These are phyloP conservation scores for Meta bourneti DNA, from an alignment of 2,888 invertebrate species.

Conservation along the genomic window DNA sequence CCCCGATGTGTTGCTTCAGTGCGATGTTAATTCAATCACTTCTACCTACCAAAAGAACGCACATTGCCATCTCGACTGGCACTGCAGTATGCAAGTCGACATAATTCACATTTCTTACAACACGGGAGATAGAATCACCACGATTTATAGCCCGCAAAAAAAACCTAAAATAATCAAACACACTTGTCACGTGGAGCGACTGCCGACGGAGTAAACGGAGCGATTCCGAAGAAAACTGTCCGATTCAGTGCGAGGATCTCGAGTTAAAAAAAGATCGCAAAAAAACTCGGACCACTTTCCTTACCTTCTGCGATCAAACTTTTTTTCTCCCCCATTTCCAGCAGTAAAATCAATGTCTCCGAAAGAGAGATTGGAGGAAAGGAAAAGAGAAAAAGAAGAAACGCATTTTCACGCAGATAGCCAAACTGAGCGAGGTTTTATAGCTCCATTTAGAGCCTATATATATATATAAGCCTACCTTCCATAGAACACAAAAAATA, in stretches of 20 bases:
- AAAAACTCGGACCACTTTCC: not conserved
- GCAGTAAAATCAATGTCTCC: not conserved
- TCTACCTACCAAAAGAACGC: too few relatives aligned
- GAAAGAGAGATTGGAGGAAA: not conserved
- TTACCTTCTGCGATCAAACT: not conserved
- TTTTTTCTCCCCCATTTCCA: not conserved
- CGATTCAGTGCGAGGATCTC: not conserved
- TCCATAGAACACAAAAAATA: not conserved
- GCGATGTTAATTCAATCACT: too few relatives aligned
- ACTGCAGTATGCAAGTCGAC: too few relatives aligned
- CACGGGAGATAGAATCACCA: not conserved
- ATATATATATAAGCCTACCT: not conserved
- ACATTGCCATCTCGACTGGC: too few relatives aligned
- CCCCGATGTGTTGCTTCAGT: too few relatives aligned
- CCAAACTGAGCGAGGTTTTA: constrained; percentile 49
- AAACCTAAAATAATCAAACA: constrained; percentile 11
- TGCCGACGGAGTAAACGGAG: constrained; percentile 19
- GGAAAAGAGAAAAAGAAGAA: not conserved
- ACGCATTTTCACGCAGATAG: constrained; percentile 45
- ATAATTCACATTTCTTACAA: too few relatives aligned
- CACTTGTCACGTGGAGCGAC: constrained; percentile 33
- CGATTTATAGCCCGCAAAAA: constrained; percentile 43
- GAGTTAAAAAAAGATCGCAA: not conserved
- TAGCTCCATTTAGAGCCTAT: constrained; percentile 54
- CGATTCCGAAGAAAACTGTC: constrained; percentile 17